Conservation (phyloP, 2,797 vertebrate genomes). For the Cheirogaleus major region DNA sequence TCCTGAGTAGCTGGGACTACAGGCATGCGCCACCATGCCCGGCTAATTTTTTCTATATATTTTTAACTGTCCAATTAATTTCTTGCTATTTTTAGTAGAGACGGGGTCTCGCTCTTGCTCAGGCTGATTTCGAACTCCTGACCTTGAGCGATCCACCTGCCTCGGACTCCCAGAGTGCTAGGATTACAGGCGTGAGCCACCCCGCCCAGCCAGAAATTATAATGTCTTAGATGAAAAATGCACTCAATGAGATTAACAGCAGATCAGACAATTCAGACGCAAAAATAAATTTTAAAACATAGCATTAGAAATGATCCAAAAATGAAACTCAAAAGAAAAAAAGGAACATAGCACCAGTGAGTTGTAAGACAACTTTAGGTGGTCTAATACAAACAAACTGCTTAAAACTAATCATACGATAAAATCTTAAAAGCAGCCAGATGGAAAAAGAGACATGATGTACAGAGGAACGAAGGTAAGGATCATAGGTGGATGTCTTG, state of each 20-base stretch:
- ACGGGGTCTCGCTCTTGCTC: too few relatives aligned
- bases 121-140: too few relatives aligned
- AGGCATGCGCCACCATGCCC: too few relatives aligned
- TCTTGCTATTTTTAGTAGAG: too few relatives aligned
- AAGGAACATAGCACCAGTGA: neutral
- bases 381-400: neutral
- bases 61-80: too few relatives aligned
- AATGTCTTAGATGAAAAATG: neutral
- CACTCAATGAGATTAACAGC: neutral
- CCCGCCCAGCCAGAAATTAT: neutral
- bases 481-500: too few relatives aligned
- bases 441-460: neutral
- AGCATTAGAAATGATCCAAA: neutral
- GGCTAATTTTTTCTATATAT: too few relatives aligned
- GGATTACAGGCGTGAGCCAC: too few relatives aligned
- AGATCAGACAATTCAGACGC: neutral
- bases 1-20: too few relatives aligned
- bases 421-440: neutral
- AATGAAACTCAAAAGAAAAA: neutral
- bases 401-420: neutral
- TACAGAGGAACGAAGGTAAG: neutral
- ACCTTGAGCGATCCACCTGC: too few relatives aligned
- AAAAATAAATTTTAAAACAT: neutral
- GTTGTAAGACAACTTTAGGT: neutral
- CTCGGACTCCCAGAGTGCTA: too few relatives aligned